phyloP scores from a whole-genome alignment of 1,140 invertebrate genomes.

The Euura saliciscinereae region DNA sequence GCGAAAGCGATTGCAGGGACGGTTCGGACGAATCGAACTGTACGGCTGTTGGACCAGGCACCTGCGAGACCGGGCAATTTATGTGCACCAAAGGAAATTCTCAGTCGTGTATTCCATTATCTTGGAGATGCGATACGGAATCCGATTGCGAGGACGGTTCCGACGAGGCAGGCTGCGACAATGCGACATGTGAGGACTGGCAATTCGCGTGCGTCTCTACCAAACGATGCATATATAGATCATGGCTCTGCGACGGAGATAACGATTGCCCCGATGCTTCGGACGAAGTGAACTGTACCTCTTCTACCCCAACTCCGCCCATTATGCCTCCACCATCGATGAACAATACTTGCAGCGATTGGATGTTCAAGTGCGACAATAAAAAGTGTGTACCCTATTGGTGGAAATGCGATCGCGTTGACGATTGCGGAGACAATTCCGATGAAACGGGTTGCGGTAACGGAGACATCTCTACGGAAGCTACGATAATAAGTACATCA shows the following conservation, averaged over 20 bases:
- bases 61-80: conserved; percentile 61
- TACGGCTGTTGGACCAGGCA: conserved; percentile 36
- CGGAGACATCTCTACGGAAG: conserved; percentile 41
- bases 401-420: conserved; percentile 77
- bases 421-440: conserved; percentile 80
- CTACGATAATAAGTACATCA: conserved; percentile 37
- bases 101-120: conserved; percentile 59
- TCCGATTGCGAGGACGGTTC: conserved; percentile 52
- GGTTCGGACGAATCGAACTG: conserved; percentile 71
- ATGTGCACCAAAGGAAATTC: conserved; percentile 51
- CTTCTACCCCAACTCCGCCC: conserved; percentile 36
- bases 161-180: conserved; percentile 50
- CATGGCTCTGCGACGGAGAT: conserved; percentile 77
- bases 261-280: conserved; percentile 69
- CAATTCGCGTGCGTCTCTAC: conserved; percentile 55
- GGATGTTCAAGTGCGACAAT: conserved; percentile 78
- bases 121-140: conserved; percentile 68
- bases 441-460: conserved; percentile 76
- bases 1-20: conserved; percentile 73
- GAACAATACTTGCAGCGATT: conserved; percentile 66
- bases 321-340: conserved; percentile 47
- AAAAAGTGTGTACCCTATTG: conserved; percentile 82
- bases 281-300: conserved; percentile 75
- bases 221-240: conserved; percentile 50
- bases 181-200: conserved; percentile 55